Conservation (phyloP, 2,113 vertebrate species). For the Sturnira hondurensis region DNA sequence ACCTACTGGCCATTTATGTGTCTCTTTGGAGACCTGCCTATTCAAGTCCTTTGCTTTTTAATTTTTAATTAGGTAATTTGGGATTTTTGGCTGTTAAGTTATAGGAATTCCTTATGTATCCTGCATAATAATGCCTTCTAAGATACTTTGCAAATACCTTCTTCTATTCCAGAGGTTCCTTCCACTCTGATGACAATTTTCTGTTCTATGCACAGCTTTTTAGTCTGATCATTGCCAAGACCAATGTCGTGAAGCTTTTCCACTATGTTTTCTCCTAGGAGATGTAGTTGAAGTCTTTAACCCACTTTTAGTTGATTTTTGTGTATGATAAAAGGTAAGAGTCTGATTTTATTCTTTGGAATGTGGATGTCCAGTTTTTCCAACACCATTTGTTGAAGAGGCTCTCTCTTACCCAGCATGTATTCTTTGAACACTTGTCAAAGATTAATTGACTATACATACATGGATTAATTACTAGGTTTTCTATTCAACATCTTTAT, state of each 20-base stretch:
- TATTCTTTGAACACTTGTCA: background rate
- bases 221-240: background rate
- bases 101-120: background rate
- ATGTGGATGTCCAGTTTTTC: background rate
- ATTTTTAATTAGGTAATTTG: background rate
- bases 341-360: background rate
- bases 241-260: background rate
- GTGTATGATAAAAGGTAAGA: background rate
- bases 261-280: background rate
- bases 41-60: background rate
- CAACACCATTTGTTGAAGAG: background rate
- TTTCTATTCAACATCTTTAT: background rate
- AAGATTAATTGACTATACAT: background rate
- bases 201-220: background rate
- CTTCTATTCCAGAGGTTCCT: background rate
- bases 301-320: background rate
- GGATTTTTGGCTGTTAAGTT: background rate
- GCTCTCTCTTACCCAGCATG: background rate
- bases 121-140: background rate
- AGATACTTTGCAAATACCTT: background rate
- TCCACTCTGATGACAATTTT: background rate
- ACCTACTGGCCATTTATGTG: background rate
- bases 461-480: background rate
- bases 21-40: background rate
- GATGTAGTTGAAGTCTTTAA: background rate